Conservation (phyloP, 1,140 invertebrate genomes). For the Teleogryllus occipitalis region DNA sequence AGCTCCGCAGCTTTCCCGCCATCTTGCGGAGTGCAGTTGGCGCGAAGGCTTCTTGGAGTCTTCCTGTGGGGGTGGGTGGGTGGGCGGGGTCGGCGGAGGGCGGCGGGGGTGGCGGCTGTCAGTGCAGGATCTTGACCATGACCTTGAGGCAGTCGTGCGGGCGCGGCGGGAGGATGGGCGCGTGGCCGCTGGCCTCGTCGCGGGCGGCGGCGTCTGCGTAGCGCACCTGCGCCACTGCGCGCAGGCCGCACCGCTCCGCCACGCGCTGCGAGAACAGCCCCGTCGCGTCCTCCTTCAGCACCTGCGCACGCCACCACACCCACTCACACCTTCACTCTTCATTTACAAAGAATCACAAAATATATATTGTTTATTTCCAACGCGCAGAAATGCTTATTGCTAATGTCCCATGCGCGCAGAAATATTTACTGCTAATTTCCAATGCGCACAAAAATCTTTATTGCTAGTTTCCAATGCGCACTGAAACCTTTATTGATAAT, state of each 20-base stretch:
- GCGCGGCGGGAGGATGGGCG: constrained; percentile 42
- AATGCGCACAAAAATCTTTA: too few species aligned
- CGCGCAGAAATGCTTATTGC: too few species aligned
- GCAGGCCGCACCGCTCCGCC: constrained; percentile 54
- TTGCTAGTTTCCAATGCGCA: too few species aligned
- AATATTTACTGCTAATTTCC: too few species aligned
- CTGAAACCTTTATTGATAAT: too few species aligned
- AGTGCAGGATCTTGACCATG: constrained; percentile 41
- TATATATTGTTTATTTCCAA: too few species aligned
- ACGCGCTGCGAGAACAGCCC: constrained; percentile 68
- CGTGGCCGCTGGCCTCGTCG: constrained; percentile 37
- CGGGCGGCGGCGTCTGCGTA: constrained; percentile 56
- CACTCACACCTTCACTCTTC: too few species aligned
- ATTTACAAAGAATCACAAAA: too few species aligned
- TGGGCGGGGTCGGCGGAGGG: too few species aligned
- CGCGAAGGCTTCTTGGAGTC: not conserved
- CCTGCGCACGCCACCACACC: constrained; percentile 39
- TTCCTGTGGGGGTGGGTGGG: not conserved
- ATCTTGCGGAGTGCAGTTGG: not conserved
- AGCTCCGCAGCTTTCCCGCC: too few species aligned
- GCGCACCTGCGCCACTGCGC: constrained; percentile 49
- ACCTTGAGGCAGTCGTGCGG: constrained; percentile 56
- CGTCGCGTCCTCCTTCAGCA: constrained; percentile 70
- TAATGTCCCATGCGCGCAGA: too few species aligned
- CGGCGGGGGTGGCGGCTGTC: constrained; percentile 8